Evolutionary conservation across 2,113 vertebrate genomes (phyloP), one percentile per base, ranked within the genome.

Genomic region (Neogale vison): DNA sequence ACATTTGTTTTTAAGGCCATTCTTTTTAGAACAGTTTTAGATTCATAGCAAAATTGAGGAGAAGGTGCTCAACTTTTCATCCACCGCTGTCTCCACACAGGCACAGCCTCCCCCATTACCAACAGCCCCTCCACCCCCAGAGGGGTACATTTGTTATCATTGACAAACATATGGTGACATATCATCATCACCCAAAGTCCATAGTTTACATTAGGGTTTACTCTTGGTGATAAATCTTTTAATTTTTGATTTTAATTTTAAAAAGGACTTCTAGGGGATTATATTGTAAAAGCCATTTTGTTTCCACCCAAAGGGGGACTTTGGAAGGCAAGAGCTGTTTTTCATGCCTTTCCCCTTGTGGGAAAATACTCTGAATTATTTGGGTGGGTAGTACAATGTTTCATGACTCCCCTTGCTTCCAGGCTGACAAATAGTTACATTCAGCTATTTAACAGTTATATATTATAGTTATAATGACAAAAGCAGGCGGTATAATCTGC

Each of bases 221-320:
- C 45, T 57, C 55, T 74, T 65, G 20, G 39, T 15, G 7, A 45
- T 72, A 52, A 72, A 4, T 34, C 71, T 74, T 45, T 36, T 0
- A 55, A 57, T 57, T 67, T 91, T n/a, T 36, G 20, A 79, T 55
- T 55, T 55, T 55, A 52, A 84, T 76, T 86, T 90, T 74, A 24
- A 92, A 92, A 88, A 45, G 21, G 34, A 7, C 4, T 65, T 93
- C 29, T 65, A 36, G 47, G 36, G 52, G 18, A 50, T 63, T 93
- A 29, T 39, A 55, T 92, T 91, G 91, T 89, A 59, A 93, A 95
- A 91, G 34, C 42, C 7, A 74, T 31, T 92, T 65, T 91, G 20
- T 76, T 96, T 79, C 50, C 13, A 39, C 80, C 7, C 12, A 24
- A 88, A 11, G 69, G 7, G 47, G 39, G 72, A n/a, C 39, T 74